Conservation (phyloP, 2,113 vertebrate genomes). For the Pteruthius melanotis region DNA sequence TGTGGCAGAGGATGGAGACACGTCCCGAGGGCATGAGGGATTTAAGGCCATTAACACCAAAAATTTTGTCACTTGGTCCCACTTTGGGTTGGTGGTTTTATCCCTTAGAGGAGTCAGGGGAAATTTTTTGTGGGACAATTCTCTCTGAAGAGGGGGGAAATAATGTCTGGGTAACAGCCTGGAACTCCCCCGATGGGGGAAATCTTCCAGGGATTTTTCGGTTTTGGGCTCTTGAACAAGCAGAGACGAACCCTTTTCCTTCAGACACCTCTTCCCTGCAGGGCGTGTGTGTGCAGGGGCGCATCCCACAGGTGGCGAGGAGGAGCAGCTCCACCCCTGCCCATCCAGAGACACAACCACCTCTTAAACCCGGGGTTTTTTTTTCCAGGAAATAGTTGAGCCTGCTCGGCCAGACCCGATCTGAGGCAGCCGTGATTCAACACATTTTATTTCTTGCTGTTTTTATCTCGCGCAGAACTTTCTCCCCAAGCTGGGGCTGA, state of each 20-base stretch:
- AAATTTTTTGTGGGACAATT: neutral
- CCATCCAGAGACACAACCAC: accelerated
- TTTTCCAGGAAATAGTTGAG: neutral
- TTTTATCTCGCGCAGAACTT: neutral
- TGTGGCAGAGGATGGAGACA: too few species aligned
- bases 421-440: neutral
- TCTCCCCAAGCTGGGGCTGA: neutral
- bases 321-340: neutral
- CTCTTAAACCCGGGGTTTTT: neutral
- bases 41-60: neutral
- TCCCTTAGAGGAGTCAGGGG: neutral
- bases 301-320: accelerated
- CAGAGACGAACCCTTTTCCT: neutral
- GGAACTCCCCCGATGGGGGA: accelerated
- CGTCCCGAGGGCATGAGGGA: neutral
- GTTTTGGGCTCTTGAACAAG: neutral
- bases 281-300: accelerated
- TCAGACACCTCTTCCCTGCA: neutral
- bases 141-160: neutral
- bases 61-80: neutral
- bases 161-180: neutral
- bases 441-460: neutral
- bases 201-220: neutral
- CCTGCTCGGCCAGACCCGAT: neutral
- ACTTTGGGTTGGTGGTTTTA: too few species aligned